Conservation (phyloP, 2,888 invertebrate species). For the Dascillus cervinus region DNA sequence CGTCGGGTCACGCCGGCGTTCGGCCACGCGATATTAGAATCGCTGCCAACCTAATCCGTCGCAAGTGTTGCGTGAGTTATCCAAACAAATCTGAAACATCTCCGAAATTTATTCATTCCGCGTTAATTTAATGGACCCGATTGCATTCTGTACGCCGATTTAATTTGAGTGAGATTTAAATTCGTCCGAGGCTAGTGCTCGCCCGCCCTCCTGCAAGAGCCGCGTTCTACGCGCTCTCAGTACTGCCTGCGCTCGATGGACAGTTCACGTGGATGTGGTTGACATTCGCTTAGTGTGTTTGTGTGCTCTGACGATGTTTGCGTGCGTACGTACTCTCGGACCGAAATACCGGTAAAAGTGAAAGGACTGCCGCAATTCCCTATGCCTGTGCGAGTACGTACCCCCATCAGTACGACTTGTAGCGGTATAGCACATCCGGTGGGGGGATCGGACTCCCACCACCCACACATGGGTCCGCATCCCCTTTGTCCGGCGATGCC, state of each 20-base stretch:
- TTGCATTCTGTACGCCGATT: no score
- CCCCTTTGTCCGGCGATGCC: conserved; percentile 34
- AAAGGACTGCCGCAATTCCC: conserved; percentile 10
- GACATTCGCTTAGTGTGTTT: conserved; percentile 46
- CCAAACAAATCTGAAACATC: conserved; percentile 38
- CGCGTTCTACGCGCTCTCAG: conserved; percentile 58
- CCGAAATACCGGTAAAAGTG: background rate
- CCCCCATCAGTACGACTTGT: conserved; percentile 36
- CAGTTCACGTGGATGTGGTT: conserved; percentile 57
- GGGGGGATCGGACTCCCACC: conserved; percentile 37
- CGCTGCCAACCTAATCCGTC: conserved; percentile 19
- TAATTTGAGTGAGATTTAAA: conserved; percentile 43
- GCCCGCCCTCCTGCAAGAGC: conserved; percentile 44
- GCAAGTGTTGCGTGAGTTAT: conserved; percentile 50
- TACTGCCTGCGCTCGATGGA: conserved; percentile 49
- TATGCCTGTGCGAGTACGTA: conserved; percentile 25
- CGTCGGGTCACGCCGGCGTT: conserved; percentile 36
- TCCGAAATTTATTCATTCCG: background rate
- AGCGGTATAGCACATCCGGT: conserved; percentile 35
- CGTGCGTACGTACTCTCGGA: conserved; percentile 9
- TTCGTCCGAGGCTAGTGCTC: background rate
- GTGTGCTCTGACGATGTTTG: conserved; percentile 20
- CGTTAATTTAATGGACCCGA: background rate
- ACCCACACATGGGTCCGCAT: conserved; percentile 37
- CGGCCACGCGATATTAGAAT: conserved; percentile 26